Evolutionary conservation across 2,888 invertebrate genomes (phyloP), one percentile per base, ranked within the genome.

Genomic region (Ophraella communa): DNA sequence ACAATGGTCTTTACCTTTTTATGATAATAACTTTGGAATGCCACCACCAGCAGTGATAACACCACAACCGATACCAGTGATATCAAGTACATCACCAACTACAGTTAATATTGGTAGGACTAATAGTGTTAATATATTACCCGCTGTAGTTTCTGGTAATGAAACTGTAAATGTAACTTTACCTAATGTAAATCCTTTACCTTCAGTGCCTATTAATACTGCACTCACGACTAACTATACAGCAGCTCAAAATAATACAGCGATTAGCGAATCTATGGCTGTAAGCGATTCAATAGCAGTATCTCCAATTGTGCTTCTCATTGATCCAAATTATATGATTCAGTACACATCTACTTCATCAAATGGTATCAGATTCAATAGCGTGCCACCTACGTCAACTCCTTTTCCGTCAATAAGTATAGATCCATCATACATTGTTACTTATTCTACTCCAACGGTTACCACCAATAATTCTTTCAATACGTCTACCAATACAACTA

Each of bases 1-100:
- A 20, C 44, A n/a, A 52, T 60, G 60, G 60, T 52, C 60, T 3
- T 14, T 60, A 3, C 60, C 60, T 27, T 60, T 60, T 7, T 60
- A 23, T 11, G 35, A 57, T 7, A 60, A 60, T 23, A 20, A 18
- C 8, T 51, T 18, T 4, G 60, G 60, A 35, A 7, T 21, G 17
- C 14, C 20, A 44, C 44, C 56, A 42, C 10, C 11, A 14, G 5
- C 11, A 54, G 52, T 52, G 8, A 21, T 30, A 14, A 30, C 18
- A 14, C 23, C 54, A 10, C 49, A 14, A 39, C 35, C 18, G 2
- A 18, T 17, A 14, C 39, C 51, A 24, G 17, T 10, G 1, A 21
- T 23, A 14, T 24, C 21, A 7, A 23, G 5, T 11, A 18, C 24
- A 21, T 11, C 52, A 8, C 18, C 44, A 30, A 8, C 30, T 1